phyloP scores from a whole-genome alignment of 2,888 invertebrate species.

The Calameuta idolon region DNA sequence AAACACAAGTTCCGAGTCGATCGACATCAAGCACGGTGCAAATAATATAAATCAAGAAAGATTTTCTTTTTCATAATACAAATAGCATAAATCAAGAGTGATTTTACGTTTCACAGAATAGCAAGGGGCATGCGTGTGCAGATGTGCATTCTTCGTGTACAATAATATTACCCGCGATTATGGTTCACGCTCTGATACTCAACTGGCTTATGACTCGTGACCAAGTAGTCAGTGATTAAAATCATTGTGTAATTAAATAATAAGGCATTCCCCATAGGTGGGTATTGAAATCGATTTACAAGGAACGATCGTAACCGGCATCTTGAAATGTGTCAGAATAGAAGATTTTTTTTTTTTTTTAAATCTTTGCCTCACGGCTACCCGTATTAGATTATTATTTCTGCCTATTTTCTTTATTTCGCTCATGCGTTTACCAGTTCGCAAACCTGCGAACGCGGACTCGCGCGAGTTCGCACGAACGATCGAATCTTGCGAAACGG shows the following conservation, averaged over 20 bases:
- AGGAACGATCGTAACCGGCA: background rate
- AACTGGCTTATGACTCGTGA: slow-evolving; percentile 34
- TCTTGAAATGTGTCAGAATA: background rate
- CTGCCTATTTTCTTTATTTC: background rate
- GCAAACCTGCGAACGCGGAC: background rate
- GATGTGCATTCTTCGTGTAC: background rate
- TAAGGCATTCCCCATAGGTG: background rate
- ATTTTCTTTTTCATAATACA: background rate
- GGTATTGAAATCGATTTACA: slow-evolving; percentile 14
- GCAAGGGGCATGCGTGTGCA: background rate
- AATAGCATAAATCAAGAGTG: background rate
- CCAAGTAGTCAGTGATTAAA: slow-evolving; percentile 32
- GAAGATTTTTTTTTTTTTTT: background rate
- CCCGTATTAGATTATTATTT: background rate
- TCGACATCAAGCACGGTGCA: background rate
- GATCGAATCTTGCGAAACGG: background rate
- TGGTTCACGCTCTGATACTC: slow-evolving; percentile 35
- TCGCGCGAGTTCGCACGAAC: background rate
- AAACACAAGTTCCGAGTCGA: background rate
- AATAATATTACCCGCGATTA: slow-evolving; percentile 27
- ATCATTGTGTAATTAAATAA: slow-evolving; percentile 36
- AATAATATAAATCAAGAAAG: background rate
- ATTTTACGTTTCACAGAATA: background rate
- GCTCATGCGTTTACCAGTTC: background rate
- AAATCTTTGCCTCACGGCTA: background rate